These are phyloP conservation scores for Thymelicus sylvestris DNA, from an alignment of 2,888 invertebrate genomes.

Conservation along the genomic window DNA sequence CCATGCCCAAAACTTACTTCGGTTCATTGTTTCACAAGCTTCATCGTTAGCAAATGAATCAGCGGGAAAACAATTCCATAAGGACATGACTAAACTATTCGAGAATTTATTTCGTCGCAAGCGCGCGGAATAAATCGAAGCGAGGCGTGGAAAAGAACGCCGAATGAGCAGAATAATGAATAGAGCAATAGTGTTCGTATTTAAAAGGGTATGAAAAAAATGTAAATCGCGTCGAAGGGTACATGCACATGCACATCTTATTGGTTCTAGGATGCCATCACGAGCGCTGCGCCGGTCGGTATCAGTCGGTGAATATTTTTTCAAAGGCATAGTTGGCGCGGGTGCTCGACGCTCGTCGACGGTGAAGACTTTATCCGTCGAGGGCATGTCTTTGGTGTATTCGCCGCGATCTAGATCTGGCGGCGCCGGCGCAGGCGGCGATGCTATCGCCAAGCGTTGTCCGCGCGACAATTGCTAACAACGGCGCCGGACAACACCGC, in stretches of 20 bases:
- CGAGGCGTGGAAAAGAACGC: conserved; percentile 43
- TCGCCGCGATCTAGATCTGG: conserved; percentile 78
- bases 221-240: conserved; percentile 29
- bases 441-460: conserved; percentile 73
- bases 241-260: conserved; percentile 27
- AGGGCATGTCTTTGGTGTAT: conserved; percentile 73
- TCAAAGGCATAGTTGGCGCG: conserved; percentile 75
- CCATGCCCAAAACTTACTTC: conserved; percentile 39
- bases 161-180: conserved; percentile 44
- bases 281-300: conserved; percentile 53
- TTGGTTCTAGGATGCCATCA: conserved; percentile 73
- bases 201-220: conserved; percentile 42
- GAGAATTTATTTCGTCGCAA: conserved; percentile 34
- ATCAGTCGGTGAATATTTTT: conserved; percentile 57
- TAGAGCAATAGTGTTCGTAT: conserved; percentile 39
- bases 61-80: conserved; percentile 38
- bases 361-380: conserved; percentile 79
- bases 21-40: conserved; percentile 41
- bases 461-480: conserved; percentile 81
- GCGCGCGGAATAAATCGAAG: conserved; percentile 45
- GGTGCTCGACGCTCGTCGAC: conserved; percentile 68
- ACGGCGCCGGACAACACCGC: conserved; percentile 69
- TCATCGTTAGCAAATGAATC: conserved; percentile 26
- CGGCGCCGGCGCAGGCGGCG: conserved; percentile 71
- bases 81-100: conserved; percentile 42